A percentile compares a stretch with the other conserved stretches of the same genome.
Conservation (phyloP, 2,113 vertebrate species). For the Muscicapa adusta region DNA sequence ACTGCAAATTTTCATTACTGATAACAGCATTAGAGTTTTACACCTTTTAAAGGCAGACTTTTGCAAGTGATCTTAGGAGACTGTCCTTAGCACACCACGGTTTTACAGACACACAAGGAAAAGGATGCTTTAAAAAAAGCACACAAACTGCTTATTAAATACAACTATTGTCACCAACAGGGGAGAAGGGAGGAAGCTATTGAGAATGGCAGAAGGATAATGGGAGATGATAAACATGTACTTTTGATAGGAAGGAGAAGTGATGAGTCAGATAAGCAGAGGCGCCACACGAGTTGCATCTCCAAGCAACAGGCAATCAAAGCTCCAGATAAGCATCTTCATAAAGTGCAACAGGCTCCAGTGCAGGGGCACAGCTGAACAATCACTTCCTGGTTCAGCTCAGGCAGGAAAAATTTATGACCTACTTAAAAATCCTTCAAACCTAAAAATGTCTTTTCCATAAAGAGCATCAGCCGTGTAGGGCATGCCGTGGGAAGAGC, state of each 20-base stretch:
- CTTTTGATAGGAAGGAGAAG: constrained; percentile 77
- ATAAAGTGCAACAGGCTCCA: constrained; percentile 64
- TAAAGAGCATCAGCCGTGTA: background rate
- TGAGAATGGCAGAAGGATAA: constrained; percentile 11
- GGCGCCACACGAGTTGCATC: constrained; percentile 75
- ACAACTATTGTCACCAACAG: background rate
- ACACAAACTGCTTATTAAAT: background rate
- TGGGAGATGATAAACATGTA: constrained; percentile 54
- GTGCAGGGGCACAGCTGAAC: constrained; percentile 47
- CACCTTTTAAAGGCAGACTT: background rate
- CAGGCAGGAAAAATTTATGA: constrained; percentile 69
- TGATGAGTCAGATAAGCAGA: constrained; percentile 79
- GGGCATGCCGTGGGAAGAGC: background rate
- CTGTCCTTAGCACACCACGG: rapidly evolving
- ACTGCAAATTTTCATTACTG: background rate
- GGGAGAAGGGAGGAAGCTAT: background rate
- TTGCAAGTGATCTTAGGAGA: background rate
- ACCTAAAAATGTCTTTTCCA: constrained; percentile 23
- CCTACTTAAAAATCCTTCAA: constrained; percentile 58
- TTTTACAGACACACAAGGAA: background rate
- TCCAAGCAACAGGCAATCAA: constrained; percentile 78
- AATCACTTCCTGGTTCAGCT: constrained; percentile 70
- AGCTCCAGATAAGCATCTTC: constrained; percentile 81
- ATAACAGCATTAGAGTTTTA: background rate
- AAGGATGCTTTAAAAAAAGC: background rate